Percentiles rank a stretch among this genome's conserved stretches.
Conservation (phyloP, 2,797 vertebrate genomes). For the Xiphophorus birchmanni region DNA sequence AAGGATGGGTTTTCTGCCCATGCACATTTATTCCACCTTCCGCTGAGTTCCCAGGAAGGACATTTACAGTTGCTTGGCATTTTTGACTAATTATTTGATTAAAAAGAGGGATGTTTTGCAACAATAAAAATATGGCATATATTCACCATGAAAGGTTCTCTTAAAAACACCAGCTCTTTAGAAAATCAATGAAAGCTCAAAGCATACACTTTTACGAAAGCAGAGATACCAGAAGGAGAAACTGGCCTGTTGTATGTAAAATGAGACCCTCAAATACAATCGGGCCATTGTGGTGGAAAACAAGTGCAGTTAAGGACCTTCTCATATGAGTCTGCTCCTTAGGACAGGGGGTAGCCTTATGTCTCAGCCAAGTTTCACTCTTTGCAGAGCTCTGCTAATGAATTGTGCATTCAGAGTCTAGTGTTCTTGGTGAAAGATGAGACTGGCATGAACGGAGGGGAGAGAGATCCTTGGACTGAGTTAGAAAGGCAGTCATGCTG, state of each 20-base stretch:
- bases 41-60: conserved; percentile 31
- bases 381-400: conserved; percentile 52
- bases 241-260: conserved; percentile 51
- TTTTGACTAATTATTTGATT: conserved; percentile 34
- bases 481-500: conserved; percentile 44
- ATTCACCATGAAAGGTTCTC: neutral
- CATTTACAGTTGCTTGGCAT: conserved; percentile 51
- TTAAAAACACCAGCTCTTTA: neutral
- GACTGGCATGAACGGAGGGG: conserved; percentile 36
- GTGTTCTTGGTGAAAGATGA: conserved; percentile 63
- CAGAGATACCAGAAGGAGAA: conserved; percentile 24
- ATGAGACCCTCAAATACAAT: conserved; percentile 60
- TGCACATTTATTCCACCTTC: conserved; percentile 45
- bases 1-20: conserved; percentile 65
- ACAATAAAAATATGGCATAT: neutral
- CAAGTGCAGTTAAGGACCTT: conserved; percentile 34
- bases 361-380: conserved; percentile 39
- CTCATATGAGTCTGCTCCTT: conserved; percentile 70
- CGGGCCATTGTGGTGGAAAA: conserved; percentile 51
- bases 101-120: neutral
- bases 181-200: conserved; percentile 7
- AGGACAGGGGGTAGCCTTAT: conserved; percentile 50
- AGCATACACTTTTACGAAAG: neutral
- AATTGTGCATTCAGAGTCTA: conserved; percentile 15
- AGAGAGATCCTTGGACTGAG: conserved; percentile 38